Conservation (phyloP, 2,888 invertebrate species). For the Agonopterix subpropinquella region DNA sequence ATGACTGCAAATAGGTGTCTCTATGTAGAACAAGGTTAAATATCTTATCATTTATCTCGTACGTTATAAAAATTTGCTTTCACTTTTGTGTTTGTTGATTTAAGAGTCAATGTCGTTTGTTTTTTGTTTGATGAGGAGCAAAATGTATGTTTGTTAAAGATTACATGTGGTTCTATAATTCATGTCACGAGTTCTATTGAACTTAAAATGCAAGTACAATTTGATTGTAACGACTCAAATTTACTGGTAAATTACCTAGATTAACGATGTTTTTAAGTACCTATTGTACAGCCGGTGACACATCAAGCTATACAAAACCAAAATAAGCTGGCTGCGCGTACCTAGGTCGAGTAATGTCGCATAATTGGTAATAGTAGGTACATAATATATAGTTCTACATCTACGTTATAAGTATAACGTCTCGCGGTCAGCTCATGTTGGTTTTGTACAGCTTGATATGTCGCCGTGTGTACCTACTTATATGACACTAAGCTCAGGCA, state of each 20-base stretch:
- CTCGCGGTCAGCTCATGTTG: too few species aligned
- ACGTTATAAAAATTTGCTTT: too few species aligned
- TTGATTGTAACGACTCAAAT: not conserved
- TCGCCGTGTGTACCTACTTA: too few species aligned
- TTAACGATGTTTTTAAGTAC: not conserved
- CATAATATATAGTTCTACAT: too few species aligned
- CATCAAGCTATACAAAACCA: too few species aligned
- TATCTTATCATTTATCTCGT: conserved; percentile 12
- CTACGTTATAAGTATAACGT: too few species aligned
- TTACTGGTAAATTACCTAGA: not conserved
- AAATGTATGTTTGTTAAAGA: conserved; percentile 1
- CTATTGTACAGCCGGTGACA: not conserved
- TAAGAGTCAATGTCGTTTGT: not conserved
- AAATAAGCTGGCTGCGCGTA: too few species aligned
- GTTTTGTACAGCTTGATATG: too few species aligned
- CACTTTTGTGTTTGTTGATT: not conserved
- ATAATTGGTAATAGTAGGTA: too few species aligned
- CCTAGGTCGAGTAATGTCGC: too few species aligned
- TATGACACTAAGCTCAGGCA: too few species aligned
- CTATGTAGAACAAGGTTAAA: conserved; percentile 33
- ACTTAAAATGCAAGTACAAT: conserved; percentile 6
- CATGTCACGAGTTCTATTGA: conserved; percentile 15
- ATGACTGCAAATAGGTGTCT: conserved; percentile 16
- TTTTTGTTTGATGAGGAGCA: not conserved
- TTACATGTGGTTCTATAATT: conserved; percentile 9